Conservation (phyloP, 1,140 invertebrate species). For the Cherax destructor region DNA sequence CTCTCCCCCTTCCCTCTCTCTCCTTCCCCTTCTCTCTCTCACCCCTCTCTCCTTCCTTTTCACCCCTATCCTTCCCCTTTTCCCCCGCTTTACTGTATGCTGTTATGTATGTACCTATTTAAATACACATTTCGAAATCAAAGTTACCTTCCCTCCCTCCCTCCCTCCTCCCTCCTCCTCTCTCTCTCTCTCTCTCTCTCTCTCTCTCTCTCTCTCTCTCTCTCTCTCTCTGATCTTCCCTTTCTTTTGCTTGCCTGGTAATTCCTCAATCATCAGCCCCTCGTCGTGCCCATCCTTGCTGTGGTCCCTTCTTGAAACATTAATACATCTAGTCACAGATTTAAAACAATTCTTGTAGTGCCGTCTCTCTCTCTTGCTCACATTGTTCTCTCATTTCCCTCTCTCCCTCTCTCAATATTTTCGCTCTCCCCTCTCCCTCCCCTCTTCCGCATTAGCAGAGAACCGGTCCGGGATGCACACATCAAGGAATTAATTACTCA, state of each 20-base stretch:
- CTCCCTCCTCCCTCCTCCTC: slow-evolving; percentile 5
- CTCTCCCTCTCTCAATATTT: slow-evolving; percentile 48
- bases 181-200: slow-evolving; percentile 25
- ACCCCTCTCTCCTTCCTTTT: slow-evolving; percentile 26
- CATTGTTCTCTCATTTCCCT: slow-evolving; percentile 50
- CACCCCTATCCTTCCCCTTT: slow-evolving; percentile 8
- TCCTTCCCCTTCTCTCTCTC: too few relatives aligned
- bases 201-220: slow-evolving; percentile 29
- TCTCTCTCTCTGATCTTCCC: slow-evolving; percentile 10
- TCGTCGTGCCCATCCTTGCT: not conserved
- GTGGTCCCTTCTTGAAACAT: not conserved
- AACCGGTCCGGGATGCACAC: slow-evolving; percentile 36
- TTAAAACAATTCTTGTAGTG: slow-evolving; percentile 20
- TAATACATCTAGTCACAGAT: not conserved
- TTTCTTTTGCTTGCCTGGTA: slow-evolving; percentile 1
- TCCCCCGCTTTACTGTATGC: slow-evolving; percentile 49
- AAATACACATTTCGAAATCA: slow-evolving; percentile 66
- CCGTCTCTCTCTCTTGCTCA: slow-evolving; percentile 36
- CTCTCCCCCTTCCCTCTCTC: not conserved
- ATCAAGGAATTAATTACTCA: slow-evolving; percentile 64
- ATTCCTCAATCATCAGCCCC: not conserved
- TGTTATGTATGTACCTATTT: slow-evolving; percentile 66
- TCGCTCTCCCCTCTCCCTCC: slow-evolving; percentile 46
- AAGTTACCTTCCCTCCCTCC: not conserved
- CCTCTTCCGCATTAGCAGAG: slow-evolving; percentile 49